phyloP scores from a whole-genome alignment of 2,113 vertebrate genomes.

The Archocentrus centrarchus region DNA sequence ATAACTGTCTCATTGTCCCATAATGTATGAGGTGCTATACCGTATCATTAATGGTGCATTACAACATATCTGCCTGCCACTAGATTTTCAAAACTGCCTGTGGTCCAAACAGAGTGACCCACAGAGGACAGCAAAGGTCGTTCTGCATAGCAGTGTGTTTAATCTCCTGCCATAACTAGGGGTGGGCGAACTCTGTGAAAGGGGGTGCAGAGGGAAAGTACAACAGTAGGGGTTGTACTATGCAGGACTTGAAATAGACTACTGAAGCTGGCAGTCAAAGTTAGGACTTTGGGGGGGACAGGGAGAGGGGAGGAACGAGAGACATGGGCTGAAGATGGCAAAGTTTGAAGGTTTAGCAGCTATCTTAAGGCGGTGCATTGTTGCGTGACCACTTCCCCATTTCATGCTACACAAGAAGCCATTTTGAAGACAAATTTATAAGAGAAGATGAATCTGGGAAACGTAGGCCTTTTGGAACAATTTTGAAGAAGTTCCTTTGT shows the following conservation, averaged over 20 bases:
- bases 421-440: conserved; percentile 3
- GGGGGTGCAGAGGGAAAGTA: conserved; percentile 59
- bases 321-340: conserved; percentile 49
- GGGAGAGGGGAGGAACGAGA: conserved; percentile 13
- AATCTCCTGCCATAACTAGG: conserved; percentile 54
- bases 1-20: background rate
- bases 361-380: background rate
- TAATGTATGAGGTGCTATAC: background rate
- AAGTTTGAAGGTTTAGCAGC: background rate
- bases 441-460: background rate
- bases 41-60: background rate
- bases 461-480: background rate
- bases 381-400: background rate
- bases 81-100: conserved; percentile 38
- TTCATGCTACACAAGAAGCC: conserved; percentile 15
- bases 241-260: conserved; percentile 61
- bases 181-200: conserved; percentile 25
- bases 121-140: conserved; percentile 68
- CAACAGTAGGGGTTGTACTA: conserved; percentile 46
- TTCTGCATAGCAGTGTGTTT: conserved; percentile 22
- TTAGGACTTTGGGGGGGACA: conserved; percentile 30
- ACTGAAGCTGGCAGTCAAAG: conserved; percentile 29
- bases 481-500: background rate
- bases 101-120: conserved; percentile 31
- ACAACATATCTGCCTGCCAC: conserved; percentile 24